phyloP scores from a whole-genome alignment of 2,113 vertebrate species.

The Pelecanoides urinatrix region DNA sequence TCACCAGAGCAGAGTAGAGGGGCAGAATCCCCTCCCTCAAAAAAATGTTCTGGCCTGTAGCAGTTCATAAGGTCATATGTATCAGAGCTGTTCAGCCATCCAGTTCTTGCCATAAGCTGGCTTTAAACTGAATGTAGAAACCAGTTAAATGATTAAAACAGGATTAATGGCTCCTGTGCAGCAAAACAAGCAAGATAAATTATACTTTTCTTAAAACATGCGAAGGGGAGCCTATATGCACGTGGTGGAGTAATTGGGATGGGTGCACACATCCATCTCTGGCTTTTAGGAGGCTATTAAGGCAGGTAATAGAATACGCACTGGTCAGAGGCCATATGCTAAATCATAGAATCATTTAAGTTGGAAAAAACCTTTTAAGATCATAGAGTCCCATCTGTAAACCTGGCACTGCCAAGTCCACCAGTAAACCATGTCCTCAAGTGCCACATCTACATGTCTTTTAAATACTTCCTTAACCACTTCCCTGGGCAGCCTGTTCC shows the following conservation, averaged over 20 bases:
- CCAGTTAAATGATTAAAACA: not conserved
- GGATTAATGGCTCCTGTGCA: not conserved
- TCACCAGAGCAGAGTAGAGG: not conserved
- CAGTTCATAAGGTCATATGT: not conserved
- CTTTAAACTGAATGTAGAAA: not conserved
- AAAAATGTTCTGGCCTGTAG: not conserved
- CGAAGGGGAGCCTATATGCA: too few relatives aligned
- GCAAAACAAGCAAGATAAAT: not conserved
- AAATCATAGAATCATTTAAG: not conserved
- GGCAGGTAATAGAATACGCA: not conserved
- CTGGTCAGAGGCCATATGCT: not conserved
- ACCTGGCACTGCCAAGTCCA: not conserved
- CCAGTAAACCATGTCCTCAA: not conserved
- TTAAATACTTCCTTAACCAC: not conserved
- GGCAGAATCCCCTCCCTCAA: not conserved
- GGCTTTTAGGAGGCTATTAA: not conserved
- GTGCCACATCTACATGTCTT: not conserved
- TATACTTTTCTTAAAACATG: not conserved
- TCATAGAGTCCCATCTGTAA: not conserved
- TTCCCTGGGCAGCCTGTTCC: not conserved
- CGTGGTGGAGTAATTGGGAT: not conserved
- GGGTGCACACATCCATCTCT: not conserved
- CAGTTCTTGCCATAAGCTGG: not conserved
- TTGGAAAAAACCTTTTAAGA: not conserved
- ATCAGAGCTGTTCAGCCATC: not conserved